Conservation (phyloP, 2,797 vertebrate genomes). For the Atherinosoma microstoma region DNA sequence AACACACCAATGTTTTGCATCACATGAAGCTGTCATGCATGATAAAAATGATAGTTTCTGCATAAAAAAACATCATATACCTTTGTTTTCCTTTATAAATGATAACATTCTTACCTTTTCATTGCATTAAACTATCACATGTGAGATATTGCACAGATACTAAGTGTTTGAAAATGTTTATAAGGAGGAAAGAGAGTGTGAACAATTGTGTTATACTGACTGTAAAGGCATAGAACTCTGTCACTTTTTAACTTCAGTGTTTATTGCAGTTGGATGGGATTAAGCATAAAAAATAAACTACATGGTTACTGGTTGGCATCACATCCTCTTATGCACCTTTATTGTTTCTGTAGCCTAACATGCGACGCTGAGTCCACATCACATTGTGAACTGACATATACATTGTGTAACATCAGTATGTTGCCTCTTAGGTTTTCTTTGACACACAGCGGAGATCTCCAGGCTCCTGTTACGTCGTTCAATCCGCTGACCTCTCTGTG, state of each 20-base stretch:
- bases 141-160: background rate
- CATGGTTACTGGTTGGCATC: background rate
- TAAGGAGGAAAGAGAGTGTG: background rate
- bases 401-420: background rate
- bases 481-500: constrained; percentile 6
- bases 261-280: background rate
- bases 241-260: no score
- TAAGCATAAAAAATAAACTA: background rate
- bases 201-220: background rate
- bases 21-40: background rate
- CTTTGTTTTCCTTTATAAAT: background rate
- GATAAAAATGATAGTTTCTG: background rate
- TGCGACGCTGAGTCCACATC: no score
- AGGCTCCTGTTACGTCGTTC: background rate
- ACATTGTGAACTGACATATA: no score
- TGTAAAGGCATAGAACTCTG: background rate
- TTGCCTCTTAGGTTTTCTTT: background rate
- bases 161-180: background rate
- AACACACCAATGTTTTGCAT: background rate
- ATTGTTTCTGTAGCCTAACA: background rate
- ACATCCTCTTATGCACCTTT: no score
- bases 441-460: background rate
- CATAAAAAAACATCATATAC: no score
- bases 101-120: background rate
- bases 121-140: background rate